Evolutionary conservation across 2,888 invertebrate species (phyloP).

Genomic region (Hydroisotoma schaefferi): DNA sequence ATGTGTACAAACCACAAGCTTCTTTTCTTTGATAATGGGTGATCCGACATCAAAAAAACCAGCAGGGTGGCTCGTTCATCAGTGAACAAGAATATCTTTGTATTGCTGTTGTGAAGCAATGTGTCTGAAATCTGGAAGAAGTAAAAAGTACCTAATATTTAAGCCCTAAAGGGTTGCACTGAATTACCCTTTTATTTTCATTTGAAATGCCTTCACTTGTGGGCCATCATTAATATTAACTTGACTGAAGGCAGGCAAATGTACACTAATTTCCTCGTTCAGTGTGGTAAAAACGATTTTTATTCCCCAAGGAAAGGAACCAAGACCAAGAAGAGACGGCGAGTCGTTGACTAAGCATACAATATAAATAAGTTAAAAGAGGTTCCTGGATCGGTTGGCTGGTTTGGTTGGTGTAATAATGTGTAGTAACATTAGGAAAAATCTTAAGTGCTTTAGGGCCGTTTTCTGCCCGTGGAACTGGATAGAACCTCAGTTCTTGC

Average conservation of each 20-base stretch:
- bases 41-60: constrained; percentile 13
- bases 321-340: no score
- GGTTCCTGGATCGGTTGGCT: no score
- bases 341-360: no score
- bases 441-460: no score
- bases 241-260: constrained; percentile 6
- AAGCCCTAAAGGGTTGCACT: constrained; percentile 10
- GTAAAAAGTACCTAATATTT: neutral
- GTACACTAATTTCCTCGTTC: constrained; percentile 11
- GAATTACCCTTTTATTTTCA: constrained; percentile 12
- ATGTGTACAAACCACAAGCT: no score
- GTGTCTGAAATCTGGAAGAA: no score
- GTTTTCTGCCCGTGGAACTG: no score
- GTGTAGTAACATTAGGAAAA: no score
- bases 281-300: neutral
- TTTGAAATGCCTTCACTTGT: neutral
- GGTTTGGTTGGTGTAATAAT: no score
- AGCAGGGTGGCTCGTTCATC: constrained; percentile 15
- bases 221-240: constrained; percentile 11
- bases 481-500: no score
- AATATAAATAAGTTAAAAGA: no score
- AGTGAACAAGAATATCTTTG: constrained; percentile 5
- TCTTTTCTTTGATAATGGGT: constrained; percentile 14
- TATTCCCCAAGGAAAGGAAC: neutral
- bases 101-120: neutral